Base-by-base conservation (phyloP, 2,797 vertebrate genomes). In the Pangasius krempfi region DNA sequence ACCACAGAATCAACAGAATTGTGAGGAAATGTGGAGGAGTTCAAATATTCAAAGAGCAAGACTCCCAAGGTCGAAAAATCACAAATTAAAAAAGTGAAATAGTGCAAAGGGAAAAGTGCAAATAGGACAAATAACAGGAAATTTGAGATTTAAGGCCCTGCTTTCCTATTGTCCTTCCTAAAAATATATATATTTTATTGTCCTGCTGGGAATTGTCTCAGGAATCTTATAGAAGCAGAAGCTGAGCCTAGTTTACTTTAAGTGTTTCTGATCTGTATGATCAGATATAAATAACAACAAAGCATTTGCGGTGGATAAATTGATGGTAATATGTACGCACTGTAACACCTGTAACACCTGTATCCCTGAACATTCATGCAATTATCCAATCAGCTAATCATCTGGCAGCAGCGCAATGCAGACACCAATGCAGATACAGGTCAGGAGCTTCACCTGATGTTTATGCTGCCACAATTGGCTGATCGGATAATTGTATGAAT, bases 91-190 rank as follows among this genome's bases (percentile, higher is more conserved):
- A 92, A 95, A 95, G 92, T 68, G 9, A 90, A 89, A 93, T 89
- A 22, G 16, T 16, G 25, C 3, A 47, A 75, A 44, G 20, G 25
- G 25, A 72, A 92, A 95, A 95, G 92, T 72, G 10, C 88, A 90
- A 92, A 90, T 33, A 79, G 60, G 90, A 73, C 89, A 50, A 92
- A 92, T 78, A 94, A 94, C 92, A 94, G 93, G 93, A 95, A 93
- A 91, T 86, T 60, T 76, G 62, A 87, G 88, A 91, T 84, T 79
- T n/a, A 79, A 54, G 16, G 13, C 12, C 14, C 5, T 30, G 75
- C 27, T n/a, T 54, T 52, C 27, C 5, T n/a, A 78, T 52, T 78
- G 44, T 78, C 13, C 44, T 76, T 47, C 5, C 1, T 68, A 66
- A 62, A 62, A 62, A 9, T 25, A 27, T 62, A 30, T 44, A 22